Percentiles rank a stretch among this genome's conserved stretches.
Evolutionary conservation across 2,113 vertebrate species (phyloP).

Genomic region (Bos taurus): DNA sequence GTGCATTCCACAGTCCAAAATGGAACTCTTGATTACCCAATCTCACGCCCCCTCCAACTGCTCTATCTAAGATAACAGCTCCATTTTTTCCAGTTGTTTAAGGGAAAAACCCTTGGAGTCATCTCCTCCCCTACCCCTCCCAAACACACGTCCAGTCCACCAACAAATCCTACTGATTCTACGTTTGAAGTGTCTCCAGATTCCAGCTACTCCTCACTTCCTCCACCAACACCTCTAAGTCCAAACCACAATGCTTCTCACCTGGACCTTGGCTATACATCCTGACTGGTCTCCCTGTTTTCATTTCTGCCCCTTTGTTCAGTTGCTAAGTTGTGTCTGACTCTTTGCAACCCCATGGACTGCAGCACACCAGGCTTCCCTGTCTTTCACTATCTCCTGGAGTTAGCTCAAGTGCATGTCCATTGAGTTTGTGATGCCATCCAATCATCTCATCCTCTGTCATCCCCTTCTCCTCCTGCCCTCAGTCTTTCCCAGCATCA

Average conservation of each 20-base stretch:
- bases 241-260: not conserved
- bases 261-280: not conserved
- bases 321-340: not conserved
- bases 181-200: not conserved
- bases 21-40: not conserved
- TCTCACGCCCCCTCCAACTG: not conserved
- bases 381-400: not conserved
- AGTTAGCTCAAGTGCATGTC: not conserved
- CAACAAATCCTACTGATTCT: not conserved
- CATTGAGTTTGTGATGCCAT: not conserved
- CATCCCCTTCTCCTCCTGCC: not conserved
- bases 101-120: not conserved
- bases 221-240: not conserved
- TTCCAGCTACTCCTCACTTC: not conserved
- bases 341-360: not conserved
- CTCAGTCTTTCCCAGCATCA: not conserved
- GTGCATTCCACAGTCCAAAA: not conserved
- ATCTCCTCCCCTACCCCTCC: not conserved
- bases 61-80: not conserved
- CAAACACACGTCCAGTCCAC: not conserved
- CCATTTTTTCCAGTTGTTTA: not conserved
- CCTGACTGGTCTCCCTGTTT: not conserved
- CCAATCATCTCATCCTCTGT: not conserved
- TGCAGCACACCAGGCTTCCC: not conserved
- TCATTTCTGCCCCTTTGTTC: not conserved